Evolutionary conservation across 2,888 invertebrate species (phyloP).

Genomic region (Drosophila niveifrons): DNA sequence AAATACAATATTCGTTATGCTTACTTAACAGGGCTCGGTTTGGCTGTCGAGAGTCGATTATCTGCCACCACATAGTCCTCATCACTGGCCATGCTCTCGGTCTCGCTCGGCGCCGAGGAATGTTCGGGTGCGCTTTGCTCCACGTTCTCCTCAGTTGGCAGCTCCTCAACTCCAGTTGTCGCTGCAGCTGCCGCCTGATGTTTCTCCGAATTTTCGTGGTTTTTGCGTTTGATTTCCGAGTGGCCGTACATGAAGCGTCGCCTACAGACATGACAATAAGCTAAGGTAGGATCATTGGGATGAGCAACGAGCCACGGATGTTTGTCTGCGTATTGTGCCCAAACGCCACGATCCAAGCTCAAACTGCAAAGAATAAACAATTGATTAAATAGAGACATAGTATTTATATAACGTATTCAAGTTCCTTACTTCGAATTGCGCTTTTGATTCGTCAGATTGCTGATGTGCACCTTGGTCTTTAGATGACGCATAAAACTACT

Average conservation of each 20-base stretch:
- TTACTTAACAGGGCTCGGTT: slow-evolving; percentile 2
- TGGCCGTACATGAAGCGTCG: slow-evolving; percentile 73
- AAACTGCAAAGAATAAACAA: slow-evolving; percentile 25
- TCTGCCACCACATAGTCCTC: slow-evolving; percentile 39
- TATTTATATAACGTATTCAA: neutral
- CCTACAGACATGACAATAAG: slow-evolving; percentile 72
- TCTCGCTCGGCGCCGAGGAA: slow-evolving; percentile 16
- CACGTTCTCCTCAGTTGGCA: neutral
- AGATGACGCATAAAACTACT: slow-evolving; percentile 63
- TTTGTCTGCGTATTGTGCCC: slow-evolving; percentile 48
- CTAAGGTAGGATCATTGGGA: slow-evolving; percentile 61
- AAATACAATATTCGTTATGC: neutral
- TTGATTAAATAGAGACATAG: neutral
- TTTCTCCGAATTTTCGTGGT: slow-evolving; percentile 71
- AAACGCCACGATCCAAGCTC: slow-evolving; percentile 43
- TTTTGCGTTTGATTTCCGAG: slow-evolving; percentile 69
- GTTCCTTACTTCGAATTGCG: slow-evolving; percentile 23
- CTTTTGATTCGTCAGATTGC: slow-evolving; percentile 7
- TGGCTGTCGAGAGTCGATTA: slow-evolving; percentile 37
- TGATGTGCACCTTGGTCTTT: slow-evolving; percentile 48
- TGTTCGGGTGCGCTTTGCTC: slow-evolving; percentile 24
- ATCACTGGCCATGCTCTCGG: slow-evolving; percentile 34
- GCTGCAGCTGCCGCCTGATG: slow-evolving; percentile 53
- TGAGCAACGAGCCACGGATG: slow-evolving; percentile 80
- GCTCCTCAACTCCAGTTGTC: neutral